These are phyloP conservation scores for Nemotelus nigrinus DNA, from an alignment of 2,888 invertebrate genomes.

Conservation along the genomic window DNA sequence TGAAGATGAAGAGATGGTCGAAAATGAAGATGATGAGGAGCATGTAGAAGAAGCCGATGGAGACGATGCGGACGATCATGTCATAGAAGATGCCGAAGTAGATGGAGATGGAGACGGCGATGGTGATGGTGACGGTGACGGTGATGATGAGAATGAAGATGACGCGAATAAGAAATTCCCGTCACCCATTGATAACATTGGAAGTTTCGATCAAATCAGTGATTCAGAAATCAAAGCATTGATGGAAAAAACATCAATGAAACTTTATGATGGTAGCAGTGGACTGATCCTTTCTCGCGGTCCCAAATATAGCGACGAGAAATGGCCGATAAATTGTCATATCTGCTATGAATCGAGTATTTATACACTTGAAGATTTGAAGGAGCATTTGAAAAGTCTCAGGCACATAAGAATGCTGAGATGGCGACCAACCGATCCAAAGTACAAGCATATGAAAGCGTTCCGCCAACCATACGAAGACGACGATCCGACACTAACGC, in stretches of 20 bases:
- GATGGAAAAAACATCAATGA: conserved; percentile 16
- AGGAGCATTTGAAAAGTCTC: conserved; percentile 40
- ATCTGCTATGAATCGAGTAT: conserved; percentile 47
- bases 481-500: conserved; percentile 26
- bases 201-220: conserved; percentile 21
- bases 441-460: conserved; percentile 42
- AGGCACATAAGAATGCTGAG: conserved; percentile 36
- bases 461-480: conserved; percentile 37
- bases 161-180: conserved; percentile 6
- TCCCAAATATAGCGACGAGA: conserved; percentile 48
- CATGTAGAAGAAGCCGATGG: conserved; percentile 2
- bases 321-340: conserved; percentile 50
- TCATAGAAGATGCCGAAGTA: conserved; percentile 7
- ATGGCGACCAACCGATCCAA: conserved; percentile 27
- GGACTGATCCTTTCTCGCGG: conserved; percentile 47
- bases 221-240: conserved; percentile 17
- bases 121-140: neutral
- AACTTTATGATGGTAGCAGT: conserved; percentile 40
- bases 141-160: neutral
- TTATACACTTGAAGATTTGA: conserved; percentile 38
- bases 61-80: conserved; percentile 13
- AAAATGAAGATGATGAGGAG: conserved; percentile 22
- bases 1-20: conserved; percentile 13
- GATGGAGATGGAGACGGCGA: neutral
- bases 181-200: conserved; percentile 1